Conservation (phyloP, 1,140 invertebrate species). For the Drosophila kohkoa region DNA sequence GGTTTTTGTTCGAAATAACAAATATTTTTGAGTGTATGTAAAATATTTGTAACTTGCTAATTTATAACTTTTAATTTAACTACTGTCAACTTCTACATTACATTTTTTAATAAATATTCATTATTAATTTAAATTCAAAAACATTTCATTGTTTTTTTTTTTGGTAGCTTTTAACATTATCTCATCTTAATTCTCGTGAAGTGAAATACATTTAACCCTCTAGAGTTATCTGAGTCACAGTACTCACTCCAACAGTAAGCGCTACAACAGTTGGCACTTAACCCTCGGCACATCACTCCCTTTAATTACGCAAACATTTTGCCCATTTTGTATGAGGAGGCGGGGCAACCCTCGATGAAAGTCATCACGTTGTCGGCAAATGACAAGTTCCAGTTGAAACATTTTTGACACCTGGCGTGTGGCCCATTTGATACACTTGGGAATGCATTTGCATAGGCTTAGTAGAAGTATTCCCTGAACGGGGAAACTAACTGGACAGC, state of each 20-base stretch:
- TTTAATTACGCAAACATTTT: conserved; percentile 69
- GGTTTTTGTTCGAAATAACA: too few relatives aligned
- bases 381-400: conserved; percentile 57
- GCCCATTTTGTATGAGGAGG: conserved; percentile 20
- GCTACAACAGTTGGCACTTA: conserved; percentile 57
- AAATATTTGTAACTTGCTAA: too few relatives aligned
- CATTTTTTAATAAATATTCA: not conserved
- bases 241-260: conserved; percentile 5
- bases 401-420: conserved; percentile 76
- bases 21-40: too few relatives aligned
- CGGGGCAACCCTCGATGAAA: conserved; percentile 28
- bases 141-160: not conserved
- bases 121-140: not conserved
- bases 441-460: conserved; percentile 42
- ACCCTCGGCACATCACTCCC: conserved; percentile 52
- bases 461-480: conserved; percentile 5
- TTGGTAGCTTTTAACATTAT: not conserved
- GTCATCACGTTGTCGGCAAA: conserved; percentile 14
- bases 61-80: too few relatives aligned
- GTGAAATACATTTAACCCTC: conserved; percentile 49
- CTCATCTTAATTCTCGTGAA: conserved; percentile 19
- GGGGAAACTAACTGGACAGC: conserved; percentile 7
- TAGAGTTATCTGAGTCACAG: not conserved
- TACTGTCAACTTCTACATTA: too few relatives aligned
- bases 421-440: conserved; percentile 53